Base-by-base conservation (phyloP, 2,797 vertebrate genomes). In the Arrhamphus sclerolepis region DNA sequence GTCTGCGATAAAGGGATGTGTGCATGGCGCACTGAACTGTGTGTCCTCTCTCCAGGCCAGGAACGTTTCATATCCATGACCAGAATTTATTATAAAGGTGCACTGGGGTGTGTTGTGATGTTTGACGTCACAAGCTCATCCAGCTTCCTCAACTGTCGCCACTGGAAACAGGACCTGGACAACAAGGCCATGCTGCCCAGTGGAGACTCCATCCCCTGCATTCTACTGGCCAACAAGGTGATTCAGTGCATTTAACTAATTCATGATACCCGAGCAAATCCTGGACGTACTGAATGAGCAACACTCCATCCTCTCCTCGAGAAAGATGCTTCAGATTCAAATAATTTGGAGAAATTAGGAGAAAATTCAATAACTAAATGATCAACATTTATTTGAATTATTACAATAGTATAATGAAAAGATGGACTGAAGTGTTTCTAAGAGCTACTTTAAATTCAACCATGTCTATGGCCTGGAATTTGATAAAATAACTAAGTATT, bases 51-150 rank as follows among this genome's bases (percentile, higher is more conserved):
- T 62, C 2, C 72, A 95, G 94, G 94, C 20, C 95, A 96, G 73
- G 95, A 96, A 49, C 91, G 94, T 1, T 96, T 96, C 85, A 94
- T 94, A 0, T 96, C 95, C 34, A 95, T 97, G 95, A 96, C 93
- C 3, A 89, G 95, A 39, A 81, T 96, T 0, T 96, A 96, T 83
- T 97, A 96, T 61, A 86, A 87, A 77, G 94, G 94, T 1, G 94
- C 95, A 0, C 78, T 93, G 0, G 94, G 93, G 65, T 97, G 94
- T 0, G 28, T 95, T 0, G 38, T 96, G 59, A 92, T 97, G 92
- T 96, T 96, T 13, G 94, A 96, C 17, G 91, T 95, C 77, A 93
- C 92, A 72, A 92, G 89, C 42, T 7, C 49, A 26, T 87, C 87
- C 72, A 93, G 92, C 0, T 96, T 96, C 84, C 89, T 85, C 62